Percentiles rank a stretch among this genome's conserved stretches.
Evolutionary conservation across 2,113 vertebrate species (phyloP).

Genomic region (Columba livia): DNA sequence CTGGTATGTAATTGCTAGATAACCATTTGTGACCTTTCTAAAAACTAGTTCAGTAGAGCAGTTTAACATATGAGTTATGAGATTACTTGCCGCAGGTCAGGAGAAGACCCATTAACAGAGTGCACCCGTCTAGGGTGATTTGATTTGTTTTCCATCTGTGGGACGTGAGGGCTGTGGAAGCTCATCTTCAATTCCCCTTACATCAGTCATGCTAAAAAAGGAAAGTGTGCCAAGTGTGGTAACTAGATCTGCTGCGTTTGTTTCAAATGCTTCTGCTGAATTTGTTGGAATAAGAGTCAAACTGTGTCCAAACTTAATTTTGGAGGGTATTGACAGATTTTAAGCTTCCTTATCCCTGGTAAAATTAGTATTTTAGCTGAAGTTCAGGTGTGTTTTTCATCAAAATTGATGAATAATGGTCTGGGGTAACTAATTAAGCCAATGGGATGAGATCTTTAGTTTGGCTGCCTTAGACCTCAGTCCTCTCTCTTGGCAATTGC

Average conservation of each 20-base stretch:
- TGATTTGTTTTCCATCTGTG: background rate
- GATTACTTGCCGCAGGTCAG: background rate
- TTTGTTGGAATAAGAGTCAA: background rate
- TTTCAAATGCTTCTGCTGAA: background rate
- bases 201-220: background rate
- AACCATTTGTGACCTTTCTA: background rate
- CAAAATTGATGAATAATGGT: accelerated
- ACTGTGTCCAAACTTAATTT: background rate
- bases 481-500: background rate
- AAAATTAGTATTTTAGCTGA: background rate
- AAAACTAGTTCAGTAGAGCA: background rate
- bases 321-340: background rate
- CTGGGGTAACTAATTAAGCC: background rate
- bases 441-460: background rate
- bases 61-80: background rate
- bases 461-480: background rate
- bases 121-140: background rate
- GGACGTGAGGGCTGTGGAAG: background rate
- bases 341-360: background rate
- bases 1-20: background rate
- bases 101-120: background rate
- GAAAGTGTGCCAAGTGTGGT: background rate
- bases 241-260: background rate
- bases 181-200: background rate
- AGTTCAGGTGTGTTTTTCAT: background rate